phyloP scores from a whole-genome alignment of 2,888 invertebrate species.

The Hypercompe scribonia region DNA sequence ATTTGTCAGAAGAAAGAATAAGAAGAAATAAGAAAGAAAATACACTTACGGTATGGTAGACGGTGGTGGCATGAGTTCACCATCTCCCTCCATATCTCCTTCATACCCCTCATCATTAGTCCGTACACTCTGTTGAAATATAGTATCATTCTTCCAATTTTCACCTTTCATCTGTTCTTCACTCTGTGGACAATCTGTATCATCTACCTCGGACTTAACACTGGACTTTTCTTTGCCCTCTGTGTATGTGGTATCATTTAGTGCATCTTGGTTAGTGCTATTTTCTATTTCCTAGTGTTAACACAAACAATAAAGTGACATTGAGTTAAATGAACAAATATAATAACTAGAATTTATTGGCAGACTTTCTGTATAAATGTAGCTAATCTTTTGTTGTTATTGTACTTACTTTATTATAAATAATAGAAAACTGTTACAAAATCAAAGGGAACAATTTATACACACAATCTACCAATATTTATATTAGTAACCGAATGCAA shows the following conservation, averaged over 20 bases:
- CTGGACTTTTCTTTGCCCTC: slow-evolving; percentile 46
- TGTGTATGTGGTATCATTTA: slow-evolving; percentile 42
- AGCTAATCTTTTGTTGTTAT: not conserved
- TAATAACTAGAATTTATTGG: not conserved
- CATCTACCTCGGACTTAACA: slow-evolving; percentile 54
- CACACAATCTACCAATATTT: not conserved
- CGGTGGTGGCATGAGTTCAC: slow-evolving; percentile 95
- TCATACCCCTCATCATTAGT: slow-evolving; percentile 89
- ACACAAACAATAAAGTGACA: slow-evolving; percentile 62
- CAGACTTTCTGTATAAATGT: slow-evolving; percentile 1
- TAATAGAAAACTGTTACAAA: not conserved
- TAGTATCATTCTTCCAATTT: slow-evolving; percentile 58
- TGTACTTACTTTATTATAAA: not conserved
- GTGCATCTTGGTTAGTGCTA: slow-evolving; percentile 66
- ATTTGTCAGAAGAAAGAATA: not conserved
- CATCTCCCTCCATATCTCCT: slow-evolving; percentile 88
- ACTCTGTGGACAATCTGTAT: slow-evolving; percentile 75
- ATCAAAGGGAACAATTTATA: not conserved
- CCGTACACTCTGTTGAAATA: slow-evolving; percentile 57
- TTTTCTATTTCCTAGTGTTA: slow-evolving; percentile 72
- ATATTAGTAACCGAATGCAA: not conserved
- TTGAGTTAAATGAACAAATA: not conserved
- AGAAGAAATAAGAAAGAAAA: not conserved
- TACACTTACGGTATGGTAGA: slow-evolving; percentile 85
- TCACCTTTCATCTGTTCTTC: slow-evolving; percentile 55